Evolutionary conservation across 2,113 vertebrate species (phyloP).

Genomic region (Tachysurus vachellii): DNA sequence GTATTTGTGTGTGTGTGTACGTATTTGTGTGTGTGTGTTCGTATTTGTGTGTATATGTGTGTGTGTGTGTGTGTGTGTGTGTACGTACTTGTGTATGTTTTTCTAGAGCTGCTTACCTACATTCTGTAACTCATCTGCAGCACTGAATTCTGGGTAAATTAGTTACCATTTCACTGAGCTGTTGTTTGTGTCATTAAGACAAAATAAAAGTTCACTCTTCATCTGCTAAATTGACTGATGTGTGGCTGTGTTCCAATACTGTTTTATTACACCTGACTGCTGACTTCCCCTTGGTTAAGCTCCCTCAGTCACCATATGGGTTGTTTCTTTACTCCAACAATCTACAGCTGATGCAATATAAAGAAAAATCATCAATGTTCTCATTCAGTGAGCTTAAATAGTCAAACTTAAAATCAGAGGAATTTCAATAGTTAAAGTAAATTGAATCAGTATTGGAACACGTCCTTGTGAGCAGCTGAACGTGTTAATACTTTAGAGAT

Average conservation of each 20-base stretch:
- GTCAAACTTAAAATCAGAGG: no score
- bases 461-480: not conserved
- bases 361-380: not conserved
- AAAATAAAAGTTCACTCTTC: not conserved
- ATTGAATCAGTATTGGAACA: not conserved
- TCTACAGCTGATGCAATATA: not conserved
- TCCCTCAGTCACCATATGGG: not conserved
- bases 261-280: not conserved
- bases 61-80: not conserved
- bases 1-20: no score
- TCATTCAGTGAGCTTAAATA: not conserved
- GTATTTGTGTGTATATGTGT: no score
- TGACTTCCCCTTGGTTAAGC: not conserved
- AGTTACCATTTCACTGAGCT: not conserved
- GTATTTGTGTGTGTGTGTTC: no score
- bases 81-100: not conserved
- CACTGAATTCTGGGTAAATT: not conserved
- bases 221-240: not conserved
- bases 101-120: not conserved
- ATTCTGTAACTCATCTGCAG: not conserved
- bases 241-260: slow-evolving; percentile 1
- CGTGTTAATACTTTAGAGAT: not conserved
- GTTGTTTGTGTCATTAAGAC: not conserved
- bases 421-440: not conserved
- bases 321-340: not conserved